phyloP scores from a whole-genome alignment of 2,797 vertebrate species.

The Poeciliopsis gracilis region DNA sequence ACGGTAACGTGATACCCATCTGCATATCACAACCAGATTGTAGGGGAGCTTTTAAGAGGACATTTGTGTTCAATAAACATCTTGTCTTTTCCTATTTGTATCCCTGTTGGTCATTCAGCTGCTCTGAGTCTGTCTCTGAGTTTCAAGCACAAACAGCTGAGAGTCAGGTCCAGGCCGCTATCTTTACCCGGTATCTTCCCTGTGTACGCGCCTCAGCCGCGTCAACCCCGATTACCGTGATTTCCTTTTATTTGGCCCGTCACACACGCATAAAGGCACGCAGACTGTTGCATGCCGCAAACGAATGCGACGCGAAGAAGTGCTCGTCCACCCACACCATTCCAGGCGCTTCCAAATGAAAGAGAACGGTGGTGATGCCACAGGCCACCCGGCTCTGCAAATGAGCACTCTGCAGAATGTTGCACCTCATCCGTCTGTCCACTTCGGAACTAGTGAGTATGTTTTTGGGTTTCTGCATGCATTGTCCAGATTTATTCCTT shows the following conservation, averaged over 20 bases:
- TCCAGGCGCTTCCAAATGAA: slow-evolving; percentile 57
- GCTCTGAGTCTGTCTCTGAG: slow-evolving; percentile 9
- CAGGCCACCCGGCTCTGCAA: slow-evolving; percentile 64
- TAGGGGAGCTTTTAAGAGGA: slow-evolving; percentile 32
- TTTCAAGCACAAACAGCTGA: slow-evolving; percentile 58
- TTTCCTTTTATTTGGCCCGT: slow-evolving; percentile 65
- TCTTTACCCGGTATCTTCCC: slow-evolving; percentile 52
- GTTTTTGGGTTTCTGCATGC: slow-evolving; percentile 5
- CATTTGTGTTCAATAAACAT: slow-evolving; percentile 40
- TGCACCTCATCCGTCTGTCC: slow-evolving; percentile 46
- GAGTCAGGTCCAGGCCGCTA: slow-evolving; percentile 58
- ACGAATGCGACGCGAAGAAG: slow-evolving; percentile 22
- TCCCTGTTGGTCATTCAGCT: slow-evolving; percentile 52
- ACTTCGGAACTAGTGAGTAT: slow-evolving; percentile 14
- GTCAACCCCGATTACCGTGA: slow-evolving; percentile 66
- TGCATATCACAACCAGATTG: slow-evolving; percentile 61
- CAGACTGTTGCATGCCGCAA: slow-evolving; percentile 13
- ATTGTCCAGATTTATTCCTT: not conserved
- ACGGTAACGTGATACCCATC: slow-evolving; percentile 53
- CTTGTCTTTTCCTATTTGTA: slow-evolving; percentile 59
- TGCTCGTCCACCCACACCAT: slow-evolving; percentile 51
- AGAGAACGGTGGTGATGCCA: slow-evolving; percentile 57
- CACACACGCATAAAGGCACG: slow-evolving; percentile 16
- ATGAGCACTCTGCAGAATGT: slow-evolving; percentile 44
- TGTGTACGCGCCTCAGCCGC: slow-evolving; percentile 30